These are phyloP conservation scores for Cynopterus sphinx DNA, from an alignment of 2,797 vertebrate genomes.

Conservation along the genomic window DNA sequence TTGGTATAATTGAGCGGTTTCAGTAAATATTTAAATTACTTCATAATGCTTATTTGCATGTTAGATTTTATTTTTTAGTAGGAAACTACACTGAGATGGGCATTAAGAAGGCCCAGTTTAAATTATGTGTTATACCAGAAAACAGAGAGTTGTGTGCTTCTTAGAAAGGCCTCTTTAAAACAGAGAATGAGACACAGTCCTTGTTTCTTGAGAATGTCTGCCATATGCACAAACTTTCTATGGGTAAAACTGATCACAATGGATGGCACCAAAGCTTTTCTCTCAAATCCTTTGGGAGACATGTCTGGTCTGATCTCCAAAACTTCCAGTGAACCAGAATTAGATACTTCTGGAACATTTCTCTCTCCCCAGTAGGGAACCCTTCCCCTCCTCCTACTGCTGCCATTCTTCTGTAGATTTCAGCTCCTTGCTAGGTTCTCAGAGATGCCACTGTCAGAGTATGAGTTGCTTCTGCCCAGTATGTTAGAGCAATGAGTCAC, in stretches of 20 bases:
- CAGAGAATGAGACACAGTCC: neutral
- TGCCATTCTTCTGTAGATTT: neutral
- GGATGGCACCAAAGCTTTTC: neutral
- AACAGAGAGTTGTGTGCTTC: neutral
- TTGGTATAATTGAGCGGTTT: neutral
- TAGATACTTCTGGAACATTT: neutral
- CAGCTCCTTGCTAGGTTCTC: neutral
- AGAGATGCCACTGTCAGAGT: neutral
- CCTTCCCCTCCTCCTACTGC: neutral
- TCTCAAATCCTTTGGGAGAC: neutral
- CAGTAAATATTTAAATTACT: constrained; percentile 35
- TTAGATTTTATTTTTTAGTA: constrained; percentile 11
- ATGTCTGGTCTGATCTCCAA: neutral
- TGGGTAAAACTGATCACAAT: neutral
- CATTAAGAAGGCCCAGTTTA: neutral
- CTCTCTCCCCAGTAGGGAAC: neutral
- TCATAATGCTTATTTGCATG: neutral
- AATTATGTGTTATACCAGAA: neutral
- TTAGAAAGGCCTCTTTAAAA: neutral
- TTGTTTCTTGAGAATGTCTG: neutral
- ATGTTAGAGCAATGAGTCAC: neutral
- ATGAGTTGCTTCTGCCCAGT: neutral
- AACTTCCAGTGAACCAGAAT: neutral
- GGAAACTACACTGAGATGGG: neutral
- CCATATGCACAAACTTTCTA: neutral